Evolutionary conservation across 2,888 invertebrate species (phyloP).

Genomic region (Scaptomyza cyrtandrae): DNA sequence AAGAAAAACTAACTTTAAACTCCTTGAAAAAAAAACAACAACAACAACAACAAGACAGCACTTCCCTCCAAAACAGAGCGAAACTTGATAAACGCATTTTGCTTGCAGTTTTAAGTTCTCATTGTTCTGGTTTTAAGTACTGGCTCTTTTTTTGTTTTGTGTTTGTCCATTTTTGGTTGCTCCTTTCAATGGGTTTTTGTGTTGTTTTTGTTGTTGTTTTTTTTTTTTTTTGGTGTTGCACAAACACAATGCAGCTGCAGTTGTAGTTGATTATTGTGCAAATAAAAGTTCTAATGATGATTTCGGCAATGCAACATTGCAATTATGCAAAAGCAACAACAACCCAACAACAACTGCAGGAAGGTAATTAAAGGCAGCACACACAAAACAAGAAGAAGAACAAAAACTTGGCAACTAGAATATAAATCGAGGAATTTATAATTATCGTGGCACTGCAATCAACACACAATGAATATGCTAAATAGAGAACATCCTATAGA

Average conservation of each 20-base stretch:
- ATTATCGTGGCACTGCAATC: conserved; percentile 68
- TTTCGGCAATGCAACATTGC: conserved; percentile 73
- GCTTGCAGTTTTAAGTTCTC: conserved; percentile 33
- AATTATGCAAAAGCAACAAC: conserved; percentile 58
- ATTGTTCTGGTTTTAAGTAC: conserved; percentile 45
- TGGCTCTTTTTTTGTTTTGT: conserved; percentile 25
- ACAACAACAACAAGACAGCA: not conserved
- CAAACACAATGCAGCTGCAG: conserved; percentile 61
- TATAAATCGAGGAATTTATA: conserved; percentile 54
- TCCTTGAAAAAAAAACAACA: conserved; percentile 1
- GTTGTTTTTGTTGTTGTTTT: conserved; percentile 35
- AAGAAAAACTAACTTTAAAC: conserved; percentile 11
- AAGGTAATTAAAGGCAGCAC: conserved; percentile 52
- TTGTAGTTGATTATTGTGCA: conserved; percentile 69
- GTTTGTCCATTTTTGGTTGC: conserved; percentile 19
- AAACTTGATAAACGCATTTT: conserved; percentile 66
- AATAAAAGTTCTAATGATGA: conserved; percentile 78
- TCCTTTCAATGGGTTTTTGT: conserved; percentile 30
- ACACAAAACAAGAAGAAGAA: not conserved
- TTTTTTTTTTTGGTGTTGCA: conserved; percentile 39
- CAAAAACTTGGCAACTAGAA: conserved; percentile 30
- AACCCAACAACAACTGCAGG: conserved; percentile 20
- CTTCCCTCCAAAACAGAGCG: conserved; percentile 65
- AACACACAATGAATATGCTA: conserved; percentile 70
- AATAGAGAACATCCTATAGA: conserved; percentile 68